Percentiles rank a stretch among this genome's conserved stretches.
These are phyloP conservation scores for Neoitamus cyanurus DNA, from an alignment of 2,888 invertebrate genomes.

Conservation along the genomic window DNA sequence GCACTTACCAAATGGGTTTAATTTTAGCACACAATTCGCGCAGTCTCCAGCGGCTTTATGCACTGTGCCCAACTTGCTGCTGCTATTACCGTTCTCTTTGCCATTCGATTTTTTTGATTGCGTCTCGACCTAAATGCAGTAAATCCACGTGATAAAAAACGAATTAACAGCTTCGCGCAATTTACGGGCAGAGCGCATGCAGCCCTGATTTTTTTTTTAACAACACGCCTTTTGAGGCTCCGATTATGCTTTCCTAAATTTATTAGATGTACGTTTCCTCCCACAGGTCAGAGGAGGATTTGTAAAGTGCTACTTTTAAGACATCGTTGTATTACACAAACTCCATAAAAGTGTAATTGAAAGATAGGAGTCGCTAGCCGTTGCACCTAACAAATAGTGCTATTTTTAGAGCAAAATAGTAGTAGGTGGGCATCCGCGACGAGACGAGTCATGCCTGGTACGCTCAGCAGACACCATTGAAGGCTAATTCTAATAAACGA, in stretches of 20 bases:
- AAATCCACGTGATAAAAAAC: not conserved
- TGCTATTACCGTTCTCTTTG: not conserved
- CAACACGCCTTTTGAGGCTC: too few species aligned
- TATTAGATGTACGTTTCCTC: too few species aligned
- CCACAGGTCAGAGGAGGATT: too few species aligned
- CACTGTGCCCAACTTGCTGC: not conserved
- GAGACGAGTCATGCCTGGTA: not conserved
- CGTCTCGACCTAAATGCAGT: not conserved
- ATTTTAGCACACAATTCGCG: not conserved
- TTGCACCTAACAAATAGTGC: not conserved
- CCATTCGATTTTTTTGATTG: not conserved
- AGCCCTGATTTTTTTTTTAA: not conserved
- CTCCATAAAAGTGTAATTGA: not conserved
- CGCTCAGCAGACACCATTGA: not conserved
- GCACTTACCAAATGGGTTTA: not conserved
- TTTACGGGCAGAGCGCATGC: not conserved
- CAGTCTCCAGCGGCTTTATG: not conserved
- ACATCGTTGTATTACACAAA: not conserved
- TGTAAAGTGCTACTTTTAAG: too few species aligned
- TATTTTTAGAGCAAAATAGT: not conserved
- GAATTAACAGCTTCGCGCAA: not conserved
- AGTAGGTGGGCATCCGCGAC: not conserved
- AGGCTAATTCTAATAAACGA: not conserved
- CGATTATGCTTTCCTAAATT: too few species aligned
- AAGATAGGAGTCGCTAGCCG: not conserved